Conservation (phyloP, 2,113 vertebrate species). For the Sinocyclocheilus anophthalmus region DNA sequence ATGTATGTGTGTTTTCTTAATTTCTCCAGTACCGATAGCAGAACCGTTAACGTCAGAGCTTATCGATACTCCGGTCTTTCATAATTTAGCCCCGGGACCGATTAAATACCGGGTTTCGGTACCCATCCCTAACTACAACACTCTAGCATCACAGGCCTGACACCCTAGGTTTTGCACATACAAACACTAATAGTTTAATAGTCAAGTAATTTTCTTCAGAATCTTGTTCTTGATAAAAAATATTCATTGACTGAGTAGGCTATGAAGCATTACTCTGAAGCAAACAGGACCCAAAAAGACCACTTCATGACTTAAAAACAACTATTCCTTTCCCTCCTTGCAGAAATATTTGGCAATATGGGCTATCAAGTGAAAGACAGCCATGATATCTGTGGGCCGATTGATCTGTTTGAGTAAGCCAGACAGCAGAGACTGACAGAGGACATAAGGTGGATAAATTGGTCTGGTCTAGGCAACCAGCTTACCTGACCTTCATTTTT, state of each 20-base stretch:
- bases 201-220: not conserved
- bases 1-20: no score
- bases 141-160: not conserved
- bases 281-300: not conserved
- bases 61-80: no score
- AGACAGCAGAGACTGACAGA: constrained; percentile 32
- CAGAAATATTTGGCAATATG: constrained; percentile 17
- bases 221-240: not conserved
- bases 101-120: no score
- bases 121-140: not conserved
- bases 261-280: no score
- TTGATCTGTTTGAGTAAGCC: constrained; percentile 47
- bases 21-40: no score
- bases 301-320: not conserved
- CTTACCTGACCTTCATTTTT: constrained; percentile 54
- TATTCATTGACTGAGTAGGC: not conserved
- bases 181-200: not conserved
- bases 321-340: not conserved
- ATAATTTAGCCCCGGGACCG: no score
- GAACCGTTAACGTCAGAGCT: no score
- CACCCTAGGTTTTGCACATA: not conserved
- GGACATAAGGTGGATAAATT: constrained; percentile 44
- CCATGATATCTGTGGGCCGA: not conserved
- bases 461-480: constrained; percentile 43
- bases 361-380: not conserved